Evolutionary conservation across 2,113 vertebrate genomes (phyloP).

Genomic region (Nerophis ophidion): DNA sequence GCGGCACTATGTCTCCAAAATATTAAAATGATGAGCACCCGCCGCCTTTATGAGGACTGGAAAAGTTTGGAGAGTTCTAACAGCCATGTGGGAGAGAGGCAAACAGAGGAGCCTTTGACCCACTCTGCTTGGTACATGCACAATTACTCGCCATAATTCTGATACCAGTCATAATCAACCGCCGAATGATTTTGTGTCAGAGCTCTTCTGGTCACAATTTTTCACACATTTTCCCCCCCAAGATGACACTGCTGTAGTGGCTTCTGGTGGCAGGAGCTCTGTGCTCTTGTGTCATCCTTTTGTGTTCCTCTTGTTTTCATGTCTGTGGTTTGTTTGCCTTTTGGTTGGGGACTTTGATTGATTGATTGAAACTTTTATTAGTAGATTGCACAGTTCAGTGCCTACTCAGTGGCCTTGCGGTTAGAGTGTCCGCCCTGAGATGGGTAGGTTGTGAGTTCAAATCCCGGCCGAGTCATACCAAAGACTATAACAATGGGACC

Average conservation of each 20-base stretch:
- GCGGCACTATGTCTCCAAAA: conserved; percentile 6
- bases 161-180: not conserved
- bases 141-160: not conserved
- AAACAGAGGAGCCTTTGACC: conserved; percentile 13
- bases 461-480: no score
- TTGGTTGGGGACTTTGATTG: no score
- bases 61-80: conserved; percentile 30
- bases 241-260: not conserved
- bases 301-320: no score
- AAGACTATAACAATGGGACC: no score
- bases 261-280: no score
- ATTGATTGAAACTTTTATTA: no score
- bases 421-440: no score
- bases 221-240: not conserved
- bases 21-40: conserved; percentile 28
- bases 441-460: no score
- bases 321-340: no score
- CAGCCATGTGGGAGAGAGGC: conserved; percentile 14
- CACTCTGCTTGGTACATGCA: not conserved
- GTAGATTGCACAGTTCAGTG: no score
- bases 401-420: no score
- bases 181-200: not conserved
- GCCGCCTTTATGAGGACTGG: conserved; percentile 12
- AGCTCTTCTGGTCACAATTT: not conserved
- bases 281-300: no score